Base-by-base conservation (phyloP, 2,113 vertebrate species). In the Chlamydotis undulata region DNA sequence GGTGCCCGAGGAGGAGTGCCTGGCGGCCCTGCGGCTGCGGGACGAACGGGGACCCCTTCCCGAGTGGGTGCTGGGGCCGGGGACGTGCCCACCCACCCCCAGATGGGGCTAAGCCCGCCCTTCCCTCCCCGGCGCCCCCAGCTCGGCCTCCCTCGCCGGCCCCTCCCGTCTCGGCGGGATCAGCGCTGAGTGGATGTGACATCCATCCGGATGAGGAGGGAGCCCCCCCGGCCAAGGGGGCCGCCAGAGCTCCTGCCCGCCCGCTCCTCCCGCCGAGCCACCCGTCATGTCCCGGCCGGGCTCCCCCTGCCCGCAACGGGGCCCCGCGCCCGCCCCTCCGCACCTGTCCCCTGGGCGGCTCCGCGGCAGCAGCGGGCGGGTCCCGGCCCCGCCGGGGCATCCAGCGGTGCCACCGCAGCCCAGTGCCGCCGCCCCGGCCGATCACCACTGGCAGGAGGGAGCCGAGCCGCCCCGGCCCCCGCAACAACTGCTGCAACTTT, bases 131-230 rank as follows among this genome's bases (percentile, higher is more conserved):
- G 5, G 3, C 17, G 24, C n/a, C 45, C 29, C 21, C 49, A 10
- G 56, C 68, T 69, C 75, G 33, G 53, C 83, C 88, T 94, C 87
- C 83, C 60, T 73, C 37, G 53, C 31, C 69, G 14, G 64, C 70
- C n/a, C 78, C 93, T 87, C 90, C 73, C 86, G 83, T 93, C 92
- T 83, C n/a, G 43, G 67, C 64, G 49, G 93, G 97, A 96, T 97
- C 96, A 97, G 74, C 85, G 29, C 67, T 96, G 94, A 97, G 80
- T 94, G 94, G 93, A 96, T 92, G 90, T 95, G 96, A 97, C 97
- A 97, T 81, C 95, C 96, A 97, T 95, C 96, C 96, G 96, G 95
- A 96, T 95, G 82, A 97, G 86, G 14, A 82, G 67, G 28, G 53
- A 86, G 83, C 68, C 57, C 68, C n/a, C 73, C 33, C 35, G 41